These are phyloP conservation scores for Lasioglossum villosulum DNA, from an alignment of 2,888 invertebrate species.

Conservation along the genomic window DNA sequence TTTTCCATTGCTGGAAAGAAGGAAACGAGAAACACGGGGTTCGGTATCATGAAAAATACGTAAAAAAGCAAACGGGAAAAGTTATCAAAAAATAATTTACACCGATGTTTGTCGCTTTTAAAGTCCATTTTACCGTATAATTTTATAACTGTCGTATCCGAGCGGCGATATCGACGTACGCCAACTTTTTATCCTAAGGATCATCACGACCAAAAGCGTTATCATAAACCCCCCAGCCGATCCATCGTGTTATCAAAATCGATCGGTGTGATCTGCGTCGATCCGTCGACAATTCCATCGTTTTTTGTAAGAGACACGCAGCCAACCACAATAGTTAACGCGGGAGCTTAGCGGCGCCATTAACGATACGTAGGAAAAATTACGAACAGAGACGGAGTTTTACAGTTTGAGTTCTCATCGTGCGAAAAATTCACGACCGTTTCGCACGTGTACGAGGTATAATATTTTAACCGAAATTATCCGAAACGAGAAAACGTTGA, in stretches of 20 bases:
- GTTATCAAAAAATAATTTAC: conserved; percentile 32
- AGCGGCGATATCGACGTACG: conserved; percentile 35
- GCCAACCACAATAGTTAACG: conserved; percentile 41
- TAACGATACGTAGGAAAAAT: background rate
- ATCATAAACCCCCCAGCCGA: conserved; percentile 29
- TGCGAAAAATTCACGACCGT: background rate
- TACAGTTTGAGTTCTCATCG: background rate
- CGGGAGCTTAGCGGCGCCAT: conserved; percentile 28
- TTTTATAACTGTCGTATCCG: conserved; percentile 46
- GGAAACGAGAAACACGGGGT: background rate
- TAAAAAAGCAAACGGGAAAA: background rate
- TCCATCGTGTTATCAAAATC: conserved; percentile 40
- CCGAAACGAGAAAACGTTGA: background rate
- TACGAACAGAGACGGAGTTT: background rate
- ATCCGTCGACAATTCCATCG: conserved; percentile 49
- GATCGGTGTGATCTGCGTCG: conserved; percentile 52
- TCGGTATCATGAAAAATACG: conserved; percentile 26
- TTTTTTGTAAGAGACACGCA: conserved; percentile 51
- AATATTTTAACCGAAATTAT: background rate
- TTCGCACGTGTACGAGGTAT: background rate
- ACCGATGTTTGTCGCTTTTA: conserved; percentile 41
- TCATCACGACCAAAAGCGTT: conserved; percentile 50
- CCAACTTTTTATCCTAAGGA: conserved; percentile 42
- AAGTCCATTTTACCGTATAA: conserved; percentile 46
- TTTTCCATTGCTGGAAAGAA: conserved; percentile 18